These are phyloP conservation scores for Tragulus kanchil DNA, from an alignment of 2,113 vertebrate genomes.

Conservation along the genomic window DNA sequence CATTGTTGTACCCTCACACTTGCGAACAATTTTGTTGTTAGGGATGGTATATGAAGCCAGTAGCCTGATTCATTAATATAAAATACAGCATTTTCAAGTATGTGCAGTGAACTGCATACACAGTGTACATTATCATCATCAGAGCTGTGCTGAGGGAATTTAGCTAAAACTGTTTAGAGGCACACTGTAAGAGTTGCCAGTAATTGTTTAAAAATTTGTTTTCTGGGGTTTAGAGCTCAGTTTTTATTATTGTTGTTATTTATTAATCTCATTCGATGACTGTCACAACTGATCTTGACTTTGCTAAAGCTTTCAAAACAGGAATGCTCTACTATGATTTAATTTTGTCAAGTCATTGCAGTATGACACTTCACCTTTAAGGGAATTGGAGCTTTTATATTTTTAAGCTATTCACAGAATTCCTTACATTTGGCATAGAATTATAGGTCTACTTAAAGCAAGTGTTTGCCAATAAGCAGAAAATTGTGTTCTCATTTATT, in stretches of 20 bases:
- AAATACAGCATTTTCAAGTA: conserved; percentile 80
- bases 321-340: not conserved
- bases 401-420: conserved; percentile 8
- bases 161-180: conserved; percentile 84
- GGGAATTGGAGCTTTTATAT: not conserved
- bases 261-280: conserved; percentile 80
- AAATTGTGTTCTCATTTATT: not conserved
- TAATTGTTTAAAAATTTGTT: conserved; percentile 85
- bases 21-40: conserved; percentile 63
- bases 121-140: conserved; percentile 78
- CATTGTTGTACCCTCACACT: conserved; percentile 39
- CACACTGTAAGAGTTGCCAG: conserved; percentile 80
- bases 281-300: conserved; percentile 58
- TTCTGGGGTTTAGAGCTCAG: conserved; percentile 75
- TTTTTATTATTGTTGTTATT: conserved; percentile 84
- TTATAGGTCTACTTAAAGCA: not conserved
- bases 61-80: conserved; percentile 74
- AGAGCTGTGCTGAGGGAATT: conserved; percentile 73
- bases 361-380: not conserved
- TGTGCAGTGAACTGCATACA: conserved; percentile 78
- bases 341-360: conserved; percentile 50
- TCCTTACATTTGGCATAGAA: not conserved
- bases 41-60: conserved; percentile 60
- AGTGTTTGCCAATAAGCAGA: conserved; percentile 42
- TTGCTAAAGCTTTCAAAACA: conserved; percentile 52